These are phyloP conservation scores for Sarcophaga subvicina DNA, from an alignment of 2,888 invertebrate genomes.

Conservation along the genomic window DNA sequence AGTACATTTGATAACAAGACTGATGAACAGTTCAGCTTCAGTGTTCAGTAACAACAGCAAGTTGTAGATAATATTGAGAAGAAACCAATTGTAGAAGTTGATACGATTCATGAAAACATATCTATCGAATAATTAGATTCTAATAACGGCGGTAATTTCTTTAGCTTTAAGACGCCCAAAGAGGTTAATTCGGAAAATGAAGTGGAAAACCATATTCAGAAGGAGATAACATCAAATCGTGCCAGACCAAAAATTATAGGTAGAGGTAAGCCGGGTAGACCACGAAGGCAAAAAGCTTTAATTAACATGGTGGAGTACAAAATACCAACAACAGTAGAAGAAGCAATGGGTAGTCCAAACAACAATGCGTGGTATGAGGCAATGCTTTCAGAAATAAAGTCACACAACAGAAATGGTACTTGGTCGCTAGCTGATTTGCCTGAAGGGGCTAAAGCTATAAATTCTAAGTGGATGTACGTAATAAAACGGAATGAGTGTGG, in stretches of 20 bases:
- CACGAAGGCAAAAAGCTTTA: conserved; percentile 19
- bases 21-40: no score
- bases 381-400: conserved; percentile 59
- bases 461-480: conserved; percentile 65
- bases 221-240: not conserved
- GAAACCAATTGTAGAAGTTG: not conserved
- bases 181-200: not conserved
- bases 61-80: not conserved
- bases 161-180: conserved; percentile 22
- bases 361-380: conserved; percentile 38
- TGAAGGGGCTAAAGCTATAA: conserved; percentile 47
- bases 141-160: conserved; percentile 6
- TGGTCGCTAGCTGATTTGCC: conserved; percentile 60
- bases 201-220: not conserved
- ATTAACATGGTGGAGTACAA: conserved; percentile 14
- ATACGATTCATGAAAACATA: not conserved
- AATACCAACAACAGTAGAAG: conserved; percentile 39
- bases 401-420: conserved; percentile 44
- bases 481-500: conserved; percentile 47
- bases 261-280: no score
- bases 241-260: conserved; percentile 26
- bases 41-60: not conserved
- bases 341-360: conserved; percentile 20
- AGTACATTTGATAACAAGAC: not conserved
- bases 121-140: not conserved